Conservation (phyloP, 2,113 vertebrate species). For the Centropus unirufus region DNA sequence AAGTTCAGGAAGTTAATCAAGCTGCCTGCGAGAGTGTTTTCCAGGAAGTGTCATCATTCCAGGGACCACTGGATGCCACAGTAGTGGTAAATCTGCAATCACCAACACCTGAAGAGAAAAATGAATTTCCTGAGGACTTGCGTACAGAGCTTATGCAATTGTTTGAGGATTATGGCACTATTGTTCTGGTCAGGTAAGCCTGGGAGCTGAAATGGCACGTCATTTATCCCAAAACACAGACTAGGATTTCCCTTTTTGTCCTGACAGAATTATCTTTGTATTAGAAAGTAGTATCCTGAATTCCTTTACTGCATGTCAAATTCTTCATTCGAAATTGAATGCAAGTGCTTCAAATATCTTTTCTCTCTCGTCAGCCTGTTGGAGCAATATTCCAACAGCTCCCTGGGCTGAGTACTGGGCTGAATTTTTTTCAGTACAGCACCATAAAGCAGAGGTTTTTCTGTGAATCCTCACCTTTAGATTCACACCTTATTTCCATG, state of each 20-base stretch:
- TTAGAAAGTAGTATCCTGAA: neutral
- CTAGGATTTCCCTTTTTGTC: neutral
- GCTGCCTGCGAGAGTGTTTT: constrained; percentile 79
- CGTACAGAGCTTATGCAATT: constrained; percentile 79
- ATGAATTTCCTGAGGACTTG: constrained; percentile 80
- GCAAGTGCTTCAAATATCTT: neutral
- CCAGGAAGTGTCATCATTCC: constrained; percentile 82
- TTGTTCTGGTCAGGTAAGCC: constrained; percentile 80
- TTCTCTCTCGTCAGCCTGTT: neutral
- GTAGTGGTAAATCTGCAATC: constrained; percentile 77
- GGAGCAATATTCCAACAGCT: neutral
- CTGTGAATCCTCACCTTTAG: neutral
- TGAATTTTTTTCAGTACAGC: neutral
- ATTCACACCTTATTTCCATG: neutral
- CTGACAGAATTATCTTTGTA: neutral
- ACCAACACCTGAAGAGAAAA: constrained; percentile 72
- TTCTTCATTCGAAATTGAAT: neutral
- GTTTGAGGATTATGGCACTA: constrained; percentile 76
- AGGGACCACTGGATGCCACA: constrained; percentile 82
- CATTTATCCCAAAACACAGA: neutral
- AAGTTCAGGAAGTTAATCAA: constrained; percentile 80
- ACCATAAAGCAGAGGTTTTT: neutral
- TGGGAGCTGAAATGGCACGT: neutral
- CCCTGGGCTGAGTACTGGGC: neutral
- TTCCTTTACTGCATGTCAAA: neutral